Base-by-base conservation (phyloP, 1,140 invertebrate species). In the Diabrotica virgifera region DNA sequence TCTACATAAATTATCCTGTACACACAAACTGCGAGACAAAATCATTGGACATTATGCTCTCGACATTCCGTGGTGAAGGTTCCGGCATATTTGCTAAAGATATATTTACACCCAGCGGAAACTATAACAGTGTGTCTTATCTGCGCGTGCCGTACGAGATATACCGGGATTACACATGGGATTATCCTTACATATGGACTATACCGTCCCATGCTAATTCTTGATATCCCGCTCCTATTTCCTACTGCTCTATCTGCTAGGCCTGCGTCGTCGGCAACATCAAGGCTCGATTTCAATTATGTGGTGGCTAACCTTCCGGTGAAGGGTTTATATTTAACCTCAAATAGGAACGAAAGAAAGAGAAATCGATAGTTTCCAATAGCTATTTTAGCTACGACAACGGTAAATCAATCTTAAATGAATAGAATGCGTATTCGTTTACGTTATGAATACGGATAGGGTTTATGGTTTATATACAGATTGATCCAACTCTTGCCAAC, bases 171-270 rank as follows among this genome's bases (percentile, higher is more conserved):
- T 69, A 69, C 68, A 69, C 68, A 57, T 14, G 68, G 68, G 68
- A 69, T 69, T 69, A 69, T 69, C 68, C 64, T 69, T 69, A 69
- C 68, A 69, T 69, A 69, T 69, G 68, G 65, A 69, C 68, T n/a
- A 46, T 46, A 46, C 40, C 63, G 63, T 69, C 68, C 64, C 61
- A 69, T 69, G 68, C 68, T 69, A 69, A 69, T 69, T 66, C 68
- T 59, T 67, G 66, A 67, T 67, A 64, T 51, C 66, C 61, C 24
- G 53, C 60, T 51, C 55, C 52, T 38, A 46, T 46, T 46, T 46
- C 40, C 40, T 46, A 46, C 40, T n/a, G 46, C 59, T 66, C 61
- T 62, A 66, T 62, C 59, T 60, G 59, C 36, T 60, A 52, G 40
- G 40, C 8, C 40, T n/a, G 8, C 40, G 40, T 8, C 40, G 40